Percentiles rank a stretch among this genome's conserved stretches.
phyloP scores from a whole-genome alignment of 1,140 invertebrate species.

The Papilio aristodemus region DNA sequence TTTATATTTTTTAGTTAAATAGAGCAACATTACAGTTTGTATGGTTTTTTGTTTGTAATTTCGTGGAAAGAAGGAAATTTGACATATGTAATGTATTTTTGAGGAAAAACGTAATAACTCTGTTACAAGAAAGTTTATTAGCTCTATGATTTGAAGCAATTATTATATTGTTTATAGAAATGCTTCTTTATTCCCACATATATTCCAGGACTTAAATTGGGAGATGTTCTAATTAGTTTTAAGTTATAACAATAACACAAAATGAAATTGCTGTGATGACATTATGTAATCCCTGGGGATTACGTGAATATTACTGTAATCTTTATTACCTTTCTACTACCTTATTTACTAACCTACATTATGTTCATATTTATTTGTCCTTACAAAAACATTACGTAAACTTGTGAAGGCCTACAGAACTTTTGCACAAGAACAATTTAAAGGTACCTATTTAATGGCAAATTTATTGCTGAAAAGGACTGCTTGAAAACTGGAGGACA shows the following conservation, averaged over 20 bases:
- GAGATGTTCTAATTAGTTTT: constrained; percentile 1
- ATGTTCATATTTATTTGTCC: constrained; percentile 31
- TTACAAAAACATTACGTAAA: constrained; percentile 1
- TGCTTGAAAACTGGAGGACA: constrained; percentile 71
- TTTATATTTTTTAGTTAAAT: constrained; percentile 8
- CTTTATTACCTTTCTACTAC: constrained; percentile 6
- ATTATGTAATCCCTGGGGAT: neutral
- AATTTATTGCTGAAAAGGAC: constrained; percentile 50
- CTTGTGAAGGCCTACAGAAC: constrained; percentile 21
- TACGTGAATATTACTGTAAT: neutral
- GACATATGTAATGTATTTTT: neutral
- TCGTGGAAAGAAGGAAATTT: neutral
- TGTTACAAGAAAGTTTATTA: neutral
- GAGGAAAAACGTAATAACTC: neutral
- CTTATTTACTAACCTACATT: neutral
- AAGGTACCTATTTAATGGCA: constrained; percentile 29
- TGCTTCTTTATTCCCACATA: neutral
- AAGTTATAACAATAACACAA: constrained; percentile 19
- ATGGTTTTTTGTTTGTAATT: neutral
- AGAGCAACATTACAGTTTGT: neutral
- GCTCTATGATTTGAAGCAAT: neutral
- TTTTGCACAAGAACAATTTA: constrained; percentile 49
- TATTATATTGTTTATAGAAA: neutral
- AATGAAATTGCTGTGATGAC: constrained; percentile 18
- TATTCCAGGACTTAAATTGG: neutral